phyloP scores from a whole-genome alignment of 2,888 invertebrate genomes.

The Sturmia bella region DNA sequence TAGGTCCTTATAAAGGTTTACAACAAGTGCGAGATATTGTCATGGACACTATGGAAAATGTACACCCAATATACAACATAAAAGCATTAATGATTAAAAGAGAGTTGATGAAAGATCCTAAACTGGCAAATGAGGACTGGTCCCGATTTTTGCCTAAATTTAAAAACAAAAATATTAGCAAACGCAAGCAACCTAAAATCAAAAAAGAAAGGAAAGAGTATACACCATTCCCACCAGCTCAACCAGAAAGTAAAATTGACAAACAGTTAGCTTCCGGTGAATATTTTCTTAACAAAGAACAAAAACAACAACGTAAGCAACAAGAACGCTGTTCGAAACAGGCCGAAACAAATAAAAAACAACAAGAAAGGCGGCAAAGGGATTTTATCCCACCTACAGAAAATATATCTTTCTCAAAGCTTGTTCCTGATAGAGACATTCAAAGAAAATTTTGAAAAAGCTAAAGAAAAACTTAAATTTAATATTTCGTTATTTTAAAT shows the following conservation, averaged over 20 bases:
- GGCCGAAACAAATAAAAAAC: slow-evolving; percentile 86
- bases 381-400: slow-evolving; percentile 92
- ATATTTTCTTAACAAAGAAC: slow-evolving; percentile 95
- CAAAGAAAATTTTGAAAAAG: slow-evolving; percentile 89
- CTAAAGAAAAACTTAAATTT: slow-evolving; percentile 82
- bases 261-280: slow-evolving; percentile 96
- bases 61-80: slow-evolving; percentile 99
- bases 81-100: slow-evolving; percentile 98
- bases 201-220: slow-evolving; percentile 96
- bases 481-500: slow-evolving; percentile 9
- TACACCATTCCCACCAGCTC: slow-evolving; percentile 98
- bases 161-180: slow-evolving; percentile 92
- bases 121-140: slow-evolving; percentile 96
- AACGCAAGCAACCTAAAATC: slow-evolving; percentile 93
- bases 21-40: slow-evolving; percentile 94
- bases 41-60: slow-evolving; percentile 98
- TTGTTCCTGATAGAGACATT: slow-evolving; percentile 82
- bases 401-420: slow-evolving; percentile 67
- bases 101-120: slow-evolving; percentile 96
- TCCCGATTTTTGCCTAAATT: slow-evolving; percentile 97
- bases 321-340: slow-evolving; percentile 91
- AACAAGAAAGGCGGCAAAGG: slow-evolving; percentile 89
- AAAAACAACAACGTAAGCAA: slow-evolving; percentile 87
- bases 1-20: slow-evolving; percentile 97
- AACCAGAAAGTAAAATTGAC: slow-evolving; percentile 95